A percentile compares a stretch with the other conserved stretches of the same genome.
These are phyloP conservation scores for Anarsia innoxiella DNA, from an alignment of 2,888 invertebrate species.

Conservation along the genomic window DNA sequence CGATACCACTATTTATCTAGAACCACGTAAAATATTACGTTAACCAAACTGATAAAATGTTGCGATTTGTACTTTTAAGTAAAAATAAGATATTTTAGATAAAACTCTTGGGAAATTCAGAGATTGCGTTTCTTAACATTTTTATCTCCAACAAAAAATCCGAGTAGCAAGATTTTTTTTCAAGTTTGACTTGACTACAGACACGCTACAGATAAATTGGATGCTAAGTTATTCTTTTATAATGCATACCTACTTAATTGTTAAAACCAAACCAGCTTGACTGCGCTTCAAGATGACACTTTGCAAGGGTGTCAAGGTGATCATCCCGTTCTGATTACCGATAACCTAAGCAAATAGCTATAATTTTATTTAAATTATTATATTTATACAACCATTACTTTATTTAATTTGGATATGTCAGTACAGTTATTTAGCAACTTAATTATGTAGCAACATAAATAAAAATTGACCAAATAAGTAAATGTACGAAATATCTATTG, in stretches of 20 bases:
- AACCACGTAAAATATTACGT: too few species aligned
- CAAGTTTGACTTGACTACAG: too few species aligned
- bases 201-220: too few species aligned
- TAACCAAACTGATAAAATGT: slow-evolving; percentile 5
- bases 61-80: background rate
- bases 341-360: too few species aligned
- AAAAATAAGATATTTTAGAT: background rate
- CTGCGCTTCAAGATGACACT: slow-evolving; percentile 34
- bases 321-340: slow-evolving; percentile 39
- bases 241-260: background rate
- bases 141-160: background rate
- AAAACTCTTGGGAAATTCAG: background rate
- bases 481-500: too few species aligned
- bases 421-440: too few species aligned
- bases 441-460: too few species aligned
- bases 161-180: background rate
- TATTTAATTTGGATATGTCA: background rate
- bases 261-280: too few species aligned
- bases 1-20: slow-evolving; percentile 4
- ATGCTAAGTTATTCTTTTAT: background rate
- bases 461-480: too few species aligned
- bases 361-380: too few species aligned
- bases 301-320: slow-evolving; percentile 49
- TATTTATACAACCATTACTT: too few species aligned
- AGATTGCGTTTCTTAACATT: background rate